phyloP scores from a whole-genome alignment of 2,113 vertebrate genomes.

The Heterotis niloticus region DNA sequence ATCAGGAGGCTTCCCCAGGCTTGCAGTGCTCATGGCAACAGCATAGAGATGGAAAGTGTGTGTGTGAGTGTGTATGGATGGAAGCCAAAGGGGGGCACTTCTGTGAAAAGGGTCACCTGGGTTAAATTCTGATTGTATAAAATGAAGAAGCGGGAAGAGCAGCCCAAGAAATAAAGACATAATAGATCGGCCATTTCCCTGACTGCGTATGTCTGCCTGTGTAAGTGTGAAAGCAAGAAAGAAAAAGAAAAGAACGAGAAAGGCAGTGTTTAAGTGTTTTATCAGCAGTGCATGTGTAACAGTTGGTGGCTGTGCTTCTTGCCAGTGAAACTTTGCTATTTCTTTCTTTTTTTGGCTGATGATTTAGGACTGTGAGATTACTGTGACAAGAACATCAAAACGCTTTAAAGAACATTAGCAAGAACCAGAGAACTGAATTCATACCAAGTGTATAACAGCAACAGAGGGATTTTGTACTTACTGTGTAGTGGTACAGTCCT shows the following conservation, averaged over 20 bases:
- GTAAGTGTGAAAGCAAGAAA: background rate
- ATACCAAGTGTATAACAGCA: conserved; percentile 50
- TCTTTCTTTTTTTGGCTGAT: too few species aligned
- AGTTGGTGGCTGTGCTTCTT: too few species aligned
- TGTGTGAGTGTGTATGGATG: conserved; percentile 28
- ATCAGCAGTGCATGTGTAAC: background rate
- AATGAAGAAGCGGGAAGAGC: conserved; percentile 35
- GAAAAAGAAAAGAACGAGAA: background rate
- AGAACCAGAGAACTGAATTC: conserved; percentile 35
- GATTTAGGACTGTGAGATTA: too few species aligned
- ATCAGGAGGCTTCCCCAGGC: conserved; percentile 69
- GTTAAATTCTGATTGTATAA: conserved; percentile 30
- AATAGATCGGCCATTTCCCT: conserved; percentile 48
- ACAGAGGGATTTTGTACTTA: conserved; percentile 38
- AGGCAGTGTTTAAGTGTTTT: background rate
- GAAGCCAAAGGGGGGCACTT: conserved; percentile 10
- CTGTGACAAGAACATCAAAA: too few species aligned
- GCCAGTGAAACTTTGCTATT: too few species aligned
- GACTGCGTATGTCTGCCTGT: background rate
- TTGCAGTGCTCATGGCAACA: conserved; percentile 69
- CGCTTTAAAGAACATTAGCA: too few species aligned
- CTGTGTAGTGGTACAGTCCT: conserved; percentile 33
- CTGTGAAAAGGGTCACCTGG: conserved; percentile 21
- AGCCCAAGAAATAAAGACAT: conserved; percentile 49
- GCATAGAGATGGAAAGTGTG: conserved; percentile 44